phyloP scores from a whole-genome alignment of 2,113 vertebrate species.

The Anthoscopus minutus region DNA sequence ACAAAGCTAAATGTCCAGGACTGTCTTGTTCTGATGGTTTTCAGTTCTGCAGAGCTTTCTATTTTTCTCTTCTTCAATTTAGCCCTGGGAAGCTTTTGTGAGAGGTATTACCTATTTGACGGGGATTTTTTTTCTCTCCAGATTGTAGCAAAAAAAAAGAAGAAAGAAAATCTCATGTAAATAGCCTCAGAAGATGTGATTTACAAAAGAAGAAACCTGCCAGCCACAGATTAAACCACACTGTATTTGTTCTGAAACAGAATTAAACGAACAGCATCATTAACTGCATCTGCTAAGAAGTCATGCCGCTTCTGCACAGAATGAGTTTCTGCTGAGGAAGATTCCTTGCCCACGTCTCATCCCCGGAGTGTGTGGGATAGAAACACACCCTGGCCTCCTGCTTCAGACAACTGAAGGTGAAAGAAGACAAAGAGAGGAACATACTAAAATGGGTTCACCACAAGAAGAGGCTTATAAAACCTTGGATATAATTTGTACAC shows the following conservation, averaged over 20 bases:
- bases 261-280: constrained; percentile 18
- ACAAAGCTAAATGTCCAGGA: neutral
- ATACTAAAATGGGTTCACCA: neutral
- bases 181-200: neutral
- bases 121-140: neutral
- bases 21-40: neutral
- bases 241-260: neutral
- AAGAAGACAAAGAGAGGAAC: neutral
- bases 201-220: constrained; percentile 8
- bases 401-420: neutral
- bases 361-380: neutral
- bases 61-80: neutral
- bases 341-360: neutral
- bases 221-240: constrained; percentile 1
- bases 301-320: neutral
- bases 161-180: neutral
- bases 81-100: neutral
- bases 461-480: neutral
- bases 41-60: neutral
- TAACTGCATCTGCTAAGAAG: constrained; percentile 20
- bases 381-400: neutral
- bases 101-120: neutral
- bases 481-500: neutral
- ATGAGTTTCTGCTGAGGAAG: neutral
- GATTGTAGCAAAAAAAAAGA: neutral